Evolutionary conservation across 2,113 vertebrate species (phyloP), one percentile per base, ranked within the genome.

Genomic region (Antennarius striatus): DNA sequence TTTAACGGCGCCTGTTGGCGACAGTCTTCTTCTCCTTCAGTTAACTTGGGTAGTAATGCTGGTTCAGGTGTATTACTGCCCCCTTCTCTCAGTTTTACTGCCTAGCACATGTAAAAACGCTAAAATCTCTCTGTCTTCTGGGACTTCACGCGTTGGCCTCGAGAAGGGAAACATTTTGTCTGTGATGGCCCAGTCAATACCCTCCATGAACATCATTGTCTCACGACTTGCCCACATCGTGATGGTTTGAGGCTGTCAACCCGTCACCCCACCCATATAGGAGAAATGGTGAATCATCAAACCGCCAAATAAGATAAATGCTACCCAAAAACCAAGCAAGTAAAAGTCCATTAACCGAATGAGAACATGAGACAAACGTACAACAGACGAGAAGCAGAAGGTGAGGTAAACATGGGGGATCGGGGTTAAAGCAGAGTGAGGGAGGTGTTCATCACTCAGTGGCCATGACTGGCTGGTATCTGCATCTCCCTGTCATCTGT

Each of bases 381-480:
- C 79, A 62, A 63, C 52, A 73, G 72, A 57, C 53, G 53, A 76
- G 51, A 48, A 48, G 48, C 46, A 67, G 52, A 59, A 63, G 55
- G 39, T 43, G 56, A 75, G 32, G 53, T 16, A 22, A 47, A 1
- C 3, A 8, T 22, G n/a, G 65, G 57, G 71, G 60, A 69, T 10
- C 39, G 71, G 74, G 57, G 49, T 61, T 61, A 45, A 66, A 68
- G 1, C 55, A 63, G 57, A 65, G 32, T n/a, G 56, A 68, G 76
- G 72, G 66, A 77, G 73, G 81, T 66, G 76, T 79, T 86, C 81
- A 86, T 88, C 86, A 87, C 74, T 89, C 79, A 81, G 73, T 62
- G 59, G 81, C 72, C 67, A 40, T 74, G 80, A 85, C 78, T 77
- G 81, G 56, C 80, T 83, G 75, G 77, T 88, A 86, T 89, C 84